Evolutionary conservation across 2,888 invertebrate species (phyloP).

Genomic region (Mythimna albipuncta): DNA sequence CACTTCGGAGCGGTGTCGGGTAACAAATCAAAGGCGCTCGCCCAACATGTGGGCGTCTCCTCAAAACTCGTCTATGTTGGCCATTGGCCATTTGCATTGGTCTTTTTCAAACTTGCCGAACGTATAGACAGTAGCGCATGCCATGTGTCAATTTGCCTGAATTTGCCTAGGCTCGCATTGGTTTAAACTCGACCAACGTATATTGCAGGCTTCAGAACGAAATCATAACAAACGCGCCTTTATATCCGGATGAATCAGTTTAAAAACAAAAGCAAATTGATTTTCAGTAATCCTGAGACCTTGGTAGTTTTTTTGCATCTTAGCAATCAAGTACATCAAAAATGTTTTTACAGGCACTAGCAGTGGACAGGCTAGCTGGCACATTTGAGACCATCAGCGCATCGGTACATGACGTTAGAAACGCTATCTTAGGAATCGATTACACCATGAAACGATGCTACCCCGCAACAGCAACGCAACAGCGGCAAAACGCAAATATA

Average conservation of each 20-base stretch:
- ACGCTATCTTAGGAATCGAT: slow-evolving; percentile 83
- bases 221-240: too few relatives aligned
- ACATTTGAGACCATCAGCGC: slow-evolving; percentile 81
- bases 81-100: too few relatives aligned
- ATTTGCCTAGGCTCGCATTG: too few relatives aligned
- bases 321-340: not conserved
- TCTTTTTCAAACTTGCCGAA: too few relatives aligned
- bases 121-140: too few relatives aligned
- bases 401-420: slow-evolving; percentile 81
- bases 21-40: too few relatives aligned
- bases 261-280: not conserved
- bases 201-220: too few relatives aligned
- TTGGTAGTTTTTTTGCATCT: not conserved
- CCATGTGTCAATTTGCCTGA: too few relatives aligned
- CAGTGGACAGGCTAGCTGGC: slow-evolving; percentile 81
- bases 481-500: slow-evolving; percentile 76
- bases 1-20: too few relatives aligned
- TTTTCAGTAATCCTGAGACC: not conserved
- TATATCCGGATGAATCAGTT: not conserved
- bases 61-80: too few relatives aligned
- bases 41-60: too few relatives aligned
- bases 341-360: slow-evolving; percentile 75
- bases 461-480: slow-evolving; percentile 70
- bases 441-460: slow-evolving; percentile 84
- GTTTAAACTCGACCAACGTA: too few relatives aligned